phyloP scores from a whole-genome alignment of 1,140 invertebrate genomes.

The Brachionus koreanus region DNA sequence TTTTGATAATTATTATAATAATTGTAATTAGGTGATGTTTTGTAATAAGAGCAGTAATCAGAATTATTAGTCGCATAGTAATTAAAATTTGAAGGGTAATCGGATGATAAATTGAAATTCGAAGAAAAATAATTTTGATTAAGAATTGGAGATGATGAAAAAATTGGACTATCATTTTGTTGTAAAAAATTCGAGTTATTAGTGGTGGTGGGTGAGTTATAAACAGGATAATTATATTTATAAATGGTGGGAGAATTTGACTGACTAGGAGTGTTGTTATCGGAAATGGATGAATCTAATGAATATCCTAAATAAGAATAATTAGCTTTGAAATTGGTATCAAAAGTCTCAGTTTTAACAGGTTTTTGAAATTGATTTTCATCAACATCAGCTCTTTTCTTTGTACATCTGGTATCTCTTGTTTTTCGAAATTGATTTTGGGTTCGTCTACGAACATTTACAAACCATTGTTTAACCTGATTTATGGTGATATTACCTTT shows the following conservation, averaged over 20 bases:
- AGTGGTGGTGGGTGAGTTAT: background rate
- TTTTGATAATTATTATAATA: constrained; percentile 1
- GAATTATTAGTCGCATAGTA: background rate
- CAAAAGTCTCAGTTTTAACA: background rate
- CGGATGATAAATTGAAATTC: background rate
- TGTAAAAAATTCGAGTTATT: background rate
- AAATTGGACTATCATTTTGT: background rate
- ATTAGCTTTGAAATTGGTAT: background rate
- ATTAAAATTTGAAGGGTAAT: background rate
- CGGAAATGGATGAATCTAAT: background rate
- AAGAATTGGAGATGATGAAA: background rate
- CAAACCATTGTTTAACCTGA: constrained; percentile 43
- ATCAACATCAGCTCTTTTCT: background rate
- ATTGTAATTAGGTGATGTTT: background rate
- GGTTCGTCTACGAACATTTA: constrained; percentile 23
- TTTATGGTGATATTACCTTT: background rate
- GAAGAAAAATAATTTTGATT: background rate
- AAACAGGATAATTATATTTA: background rate
- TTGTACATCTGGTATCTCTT: background rate
- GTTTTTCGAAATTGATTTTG: constrained; percentile 42
- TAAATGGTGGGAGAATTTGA: background rate
- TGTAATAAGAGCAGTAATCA: background rate
- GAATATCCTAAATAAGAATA: background rate
- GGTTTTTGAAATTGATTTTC: background rate
- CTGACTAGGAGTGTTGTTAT: background rate